Conservation (phyloP, 2,888 invertebrate genomes). For the Eupithecia insigniata region DNA sequence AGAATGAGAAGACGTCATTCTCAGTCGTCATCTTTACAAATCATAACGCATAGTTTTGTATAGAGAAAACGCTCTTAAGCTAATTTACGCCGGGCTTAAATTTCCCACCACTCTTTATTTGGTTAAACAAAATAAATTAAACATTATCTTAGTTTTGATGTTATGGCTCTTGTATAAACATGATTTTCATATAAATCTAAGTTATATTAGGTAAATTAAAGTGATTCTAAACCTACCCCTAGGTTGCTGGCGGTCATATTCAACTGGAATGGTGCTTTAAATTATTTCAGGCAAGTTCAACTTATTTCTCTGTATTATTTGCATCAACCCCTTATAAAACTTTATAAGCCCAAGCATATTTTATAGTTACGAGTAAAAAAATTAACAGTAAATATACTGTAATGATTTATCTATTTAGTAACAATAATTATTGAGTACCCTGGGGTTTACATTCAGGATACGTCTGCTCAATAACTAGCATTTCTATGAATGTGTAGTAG, state of each 20-base stretch:
- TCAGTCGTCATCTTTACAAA: too few relatives aligned
- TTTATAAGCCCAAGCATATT: slow-evolving; percentile 36
- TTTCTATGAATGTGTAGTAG: neutral
- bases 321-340: slow-evolving; percentile 23
- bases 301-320: slow-evolving; percentile 17
- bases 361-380: slow-evolving; percentile 32
- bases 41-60: neutral
- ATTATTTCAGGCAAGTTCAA: slow-evolving; percentile 30
- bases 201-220: slow-evolving; percentile 28
- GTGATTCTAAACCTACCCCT: slow-evolving; percentile 29
- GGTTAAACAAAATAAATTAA: slow-evolving; percentile 45
- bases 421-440: neutral
- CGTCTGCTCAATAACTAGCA: neutral
- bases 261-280: slow-evolving; percentile 32
- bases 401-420: slow-evolving; percentile 17
- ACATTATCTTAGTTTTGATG: slow-evolving; percentile 39
- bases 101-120: slow-evolving; percentile 30
- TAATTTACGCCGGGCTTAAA: slow-evolving; percentile 11
- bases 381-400: slow-evolving; percentile 27
- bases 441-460: neutral
- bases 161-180: slow-evolving; percentile 60
- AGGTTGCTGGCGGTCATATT: slow-evolving; percentile 22
- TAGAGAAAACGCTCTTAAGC: neutral
- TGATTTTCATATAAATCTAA: slow-evolving; percentile 45
- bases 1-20: neutral